A percentile compares a stretch with the other conserved stretches of the same genome.
Conservation (phyloP, 2,113 vertebrate species). For the Melanerpes formicivorus region DNA sequence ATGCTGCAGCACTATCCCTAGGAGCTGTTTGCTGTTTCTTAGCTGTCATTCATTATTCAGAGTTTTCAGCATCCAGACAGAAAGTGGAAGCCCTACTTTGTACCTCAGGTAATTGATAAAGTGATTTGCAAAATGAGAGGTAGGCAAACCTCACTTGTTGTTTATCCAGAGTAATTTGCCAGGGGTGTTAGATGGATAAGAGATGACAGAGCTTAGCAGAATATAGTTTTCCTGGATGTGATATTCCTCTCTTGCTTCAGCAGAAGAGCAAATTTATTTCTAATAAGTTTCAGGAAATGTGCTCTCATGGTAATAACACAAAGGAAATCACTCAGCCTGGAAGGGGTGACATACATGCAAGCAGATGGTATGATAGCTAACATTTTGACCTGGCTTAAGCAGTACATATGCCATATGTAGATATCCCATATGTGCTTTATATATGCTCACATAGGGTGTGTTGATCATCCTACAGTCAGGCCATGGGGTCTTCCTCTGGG, state of each 20-base stretch:
- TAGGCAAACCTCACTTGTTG: background rate
- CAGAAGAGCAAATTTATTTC: background rate
- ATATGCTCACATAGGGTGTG: rapidly evolving
- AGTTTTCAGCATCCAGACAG: background rate
- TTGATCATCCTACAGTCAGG: background rate
- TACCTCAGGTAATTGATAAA: background rate
- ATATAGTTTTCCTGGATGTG: background rate
- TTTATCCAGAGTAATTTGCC: background rate
- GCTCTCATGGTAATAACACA: background rate
- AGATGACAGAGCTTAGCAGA: background rate
- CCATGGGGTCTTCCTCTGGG: background rate
- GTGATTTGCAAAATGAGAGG: background rate
- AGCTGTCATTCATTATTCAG: background rate
- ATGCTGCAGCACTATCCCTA: background rate
- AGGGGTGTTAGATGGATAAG: background rate
- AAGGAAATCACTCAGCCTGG: background rate
- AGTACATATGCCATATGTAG: too few species aligned
- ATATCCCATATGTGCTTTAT: background rate
- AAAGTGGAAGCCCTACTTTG: background rate
- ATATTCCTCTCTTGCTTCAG: background rate
- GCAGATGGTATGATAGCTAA: background rate
- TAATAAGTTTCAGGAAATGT: background rate
- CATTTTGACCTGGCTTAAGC: background rate
- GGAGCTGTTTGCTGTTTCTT: background rate
- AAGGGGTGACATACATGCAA: background rate